These are phyloP conservation scores for Tupaia tana DNA, from an alignment of 2,113 vertebrate species.

Conservation along the genomic window DNA sequence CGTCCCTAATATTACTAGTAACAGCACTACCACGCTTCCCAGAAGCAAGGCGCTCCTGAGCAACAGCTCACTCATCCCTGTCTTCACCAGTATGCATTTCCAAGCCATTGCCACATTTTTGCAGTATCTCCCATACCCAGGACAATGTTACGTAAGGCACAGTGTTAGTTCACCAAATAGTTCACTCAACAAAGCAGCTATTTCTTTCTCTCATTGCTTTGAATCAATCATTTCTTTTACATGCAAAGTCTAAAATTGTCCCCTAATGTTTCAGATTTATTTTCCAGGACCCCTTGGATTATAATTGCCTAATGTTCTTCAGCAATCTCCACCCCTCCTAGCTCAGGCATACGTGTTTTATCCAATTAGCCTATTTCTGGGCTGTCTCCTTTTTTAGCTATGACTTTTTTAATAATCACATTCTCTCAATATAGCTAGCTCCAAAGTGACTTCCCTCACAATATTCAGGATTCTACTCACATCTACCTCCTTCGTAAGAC, in stretches of 20 bases:
- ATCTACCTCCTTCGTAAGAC: background rate
- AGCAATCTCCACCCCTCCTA: background rate
- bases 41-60: background rate
- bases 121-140: background rate
- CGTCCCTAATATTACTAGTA: too few species aligned
- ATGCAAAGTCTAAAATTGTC: conserved; percentile 1
- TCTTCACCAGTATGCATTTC: background rate
- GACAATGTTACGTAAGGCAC: background rate
- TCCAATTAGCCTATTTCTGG: background rate
- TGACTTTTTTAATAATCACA: conserved; percentile 2
- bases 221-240: background rate
- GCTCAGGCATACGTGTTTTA: background rate
- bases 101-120: background rate
- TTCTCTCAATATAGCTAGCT: background rate
- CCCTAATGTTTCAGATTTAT: conserved; percentile 19
- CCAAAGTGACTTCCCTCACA: background rate
- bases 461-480: background rate
- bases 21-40: background rate
- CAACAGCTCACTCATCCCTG: background rate
- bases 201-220: conserved; percentile 26
- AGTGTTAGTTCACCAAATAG: background rate
- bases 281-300: conserved; percentile 28
- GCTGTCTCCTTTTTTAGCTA: background rate
- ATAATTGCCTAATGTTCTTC: background rate
- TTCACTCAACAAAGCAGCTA: background rate